Conservation (phyloP, 1,140 invertebrate species). For the Aphaenogaster rudis region DNA sequence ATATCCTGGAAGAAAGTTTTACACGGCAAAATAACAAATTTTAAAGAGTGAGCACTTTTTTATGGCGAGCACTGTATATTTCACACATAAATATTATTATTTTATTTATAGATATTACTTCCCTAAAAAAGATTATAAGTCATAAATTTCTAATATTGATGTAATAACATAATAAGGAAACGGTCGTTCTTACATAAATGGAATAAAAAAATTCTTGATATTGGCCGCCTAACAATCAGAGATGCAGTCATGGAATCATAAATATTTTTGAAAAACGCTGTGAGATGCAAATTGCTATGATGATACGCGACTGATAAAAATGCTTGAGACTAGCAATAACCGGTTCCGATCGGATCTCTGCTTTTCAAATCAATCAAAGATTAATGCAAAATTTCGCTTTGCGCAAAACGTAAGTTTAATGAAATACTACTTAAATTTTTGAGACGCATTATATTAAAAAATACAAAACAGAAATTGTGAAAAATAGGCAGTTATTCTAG, state of each 20-base stretch:
- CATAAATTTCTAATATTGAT: too few species aligned
- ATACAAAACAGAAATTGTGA: neutral
- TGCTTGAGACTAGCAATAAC: neutral
- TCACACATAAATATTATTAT: too few species aligned
- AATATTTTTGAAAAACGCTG: conserved; percentile 19
- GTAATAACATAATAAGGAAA: too few species aligned
- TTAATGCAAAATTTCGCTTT: neutral
- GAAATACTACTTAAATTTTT: neutral
- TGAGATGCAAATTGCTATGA: conserved; percentile 4
- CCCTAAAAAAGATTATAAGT: too few species aligned
- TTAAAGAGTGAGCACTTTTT: too few species aligned
- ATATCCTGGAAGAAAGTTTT: too few species aligned
- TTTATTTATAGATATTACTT: too few species aligned
- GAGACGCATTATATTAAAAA: neutral
- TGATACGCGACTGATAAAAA: conserved; percentile 21
- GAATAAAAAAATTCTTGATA: conserved; percentile 4
- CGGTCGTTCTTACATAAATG: neutral
- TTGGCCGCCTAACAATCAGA: neutral
- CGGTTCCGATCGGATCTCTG: neutral
- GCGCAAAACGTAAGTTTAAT: neutral
- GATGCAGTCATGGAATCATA: neutral
- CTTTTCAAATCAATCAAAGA: neutral
- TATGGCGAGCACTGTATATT: too few species aligned
- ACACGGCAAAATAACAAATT: too few species aligned
- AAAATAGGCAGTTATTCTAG: neutral